These are phyloP conservation scores for Spea bombifrons DNA, from an alignment of 2,113 vertebrate genomes.

Conservation along the genomic window DNA sequence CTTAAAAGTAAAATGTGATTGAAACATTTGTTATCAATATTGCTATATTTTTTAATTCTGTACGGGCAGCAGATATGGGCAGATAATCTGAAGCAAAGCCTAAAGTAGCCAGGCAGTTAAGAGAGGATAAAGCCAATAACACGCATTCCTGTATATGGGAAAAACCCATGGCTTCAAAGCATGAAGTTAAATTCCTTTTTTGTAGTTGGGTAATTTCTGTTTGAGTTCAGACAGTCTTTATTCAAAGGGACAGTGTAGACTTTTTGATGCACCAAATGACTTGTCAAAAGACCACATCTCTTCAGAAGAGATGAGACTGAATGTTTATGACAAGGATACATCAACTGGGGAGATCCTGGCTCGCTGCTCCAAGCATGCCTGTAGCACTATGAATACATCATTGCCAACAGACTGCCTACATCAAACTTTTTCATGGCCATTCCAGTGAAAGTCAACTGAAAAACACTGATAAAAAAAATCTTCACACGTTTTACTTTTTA, in stretches of 20 bases:
- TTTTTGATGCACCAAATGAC: conserved; percentile 50
- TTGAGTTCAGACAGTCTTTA: background rate
- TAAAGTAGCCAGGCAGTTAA: too few species aligned
- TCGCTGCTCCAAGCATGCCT: conserved; percentile 60
- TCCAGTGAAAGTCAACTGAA: conserved; percentile 58
- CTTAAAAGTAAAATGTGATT: too few species aligned
- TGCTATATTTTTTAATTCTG: too few species aligned
- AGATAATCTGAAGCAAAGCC: too few species aligned
- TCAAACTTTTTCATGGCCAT: conserved; percentile 53
- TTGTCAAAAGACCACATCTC: conserved; percentile 48
- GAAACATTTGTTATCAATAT: too few species aligned
- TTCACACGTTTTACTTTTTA: background rate
- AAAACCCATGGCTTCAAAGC: too few species aligned
- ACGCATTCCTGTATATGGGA: too few species aligned
- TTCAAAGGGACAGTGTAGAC: conserved; percentile 35
- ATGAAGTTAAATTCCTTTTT: background rate
- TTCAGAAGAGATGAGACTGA: conserved; percentile 57
- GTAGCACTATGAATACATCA: conserved; percentile 49
- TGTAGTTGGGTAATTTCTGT: background rate
- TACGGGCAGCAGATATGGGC: too few species aligned
- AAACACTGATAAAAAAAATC: conserved; percentile 25
- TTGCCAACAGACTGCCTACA: conserved; percentile 46
- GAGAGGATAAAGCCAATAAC: too few species aligned
- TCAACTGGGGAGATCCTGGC: conserved; percentile 57
- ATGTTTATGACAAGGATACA: conserved; percentile 61